phyloP scores from a whole-genome alignment of 30 jellyfish, hydroid and myxozoan genomes.

The Hydractinia symbiolongicarpus region DNA sequence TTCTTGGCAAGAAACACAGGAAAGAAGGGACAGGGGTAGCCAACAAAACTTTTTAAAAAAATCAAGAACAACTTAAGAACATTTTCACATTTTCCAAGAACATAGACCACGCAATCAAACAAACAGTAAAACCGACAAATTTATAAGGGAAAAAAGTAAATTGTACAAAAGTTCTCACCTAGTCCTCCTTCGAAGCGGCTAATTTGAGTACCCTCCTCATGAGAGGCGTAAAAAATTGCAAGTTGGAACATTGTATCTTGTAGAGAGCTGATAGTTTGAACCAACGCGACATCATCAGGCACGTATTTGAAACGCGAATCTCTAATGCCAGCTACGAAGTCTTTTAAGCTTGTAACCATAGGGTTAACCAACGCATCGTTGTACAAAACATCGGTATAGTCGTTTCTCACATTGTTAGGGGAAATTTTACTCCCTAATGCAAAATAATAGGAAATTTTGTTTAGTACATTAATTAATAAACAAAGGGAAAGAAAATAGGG shows the following conservation, averaged over 20 bases:
- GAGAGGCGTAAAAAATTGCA: slow-evolving; percentile 46
- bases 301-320: not conserved
- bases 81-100: too few relatives aligned
- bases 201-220: slow-evolving; percentile 19
- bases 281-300: slow-evolving; percentile 42
- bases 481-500: too few relatives aligned
- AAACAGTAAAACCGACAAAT: too few relatives aligned
- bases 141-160: too few relatives aligned
- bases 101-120: too few relatives aligned
- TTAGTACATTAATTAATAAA: too few relatives aligned
- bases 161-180: not conserved
- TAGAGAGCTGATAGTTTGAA: slow-evolving; percentile 40
- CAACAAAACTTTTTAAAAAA: too few relatives aligned
- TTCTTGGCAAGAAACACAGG: too few relatives aligned
- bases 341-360: not conserved
- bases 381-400: slow-evolving; percentile 15
- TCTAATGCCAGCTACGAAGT: slow-evolving; percentile 11
- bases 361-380: not conserved
- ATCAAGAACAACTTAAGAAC: too few relatives aligned
- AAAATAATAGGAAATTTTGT: too few relatives aligned
- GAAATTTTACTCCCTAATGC: not conserved
- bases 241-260: slow-evolving; percentile 48
- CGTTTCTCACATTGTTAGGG: slow-evolving; percentile 1
- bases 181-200: slow-evolving; percentile 10
- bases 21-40: too few relatives aligned